Conservation (phyloP, 2,113 vertebrate genomes). For the Brachyhypopomus gauderio region DNA sequence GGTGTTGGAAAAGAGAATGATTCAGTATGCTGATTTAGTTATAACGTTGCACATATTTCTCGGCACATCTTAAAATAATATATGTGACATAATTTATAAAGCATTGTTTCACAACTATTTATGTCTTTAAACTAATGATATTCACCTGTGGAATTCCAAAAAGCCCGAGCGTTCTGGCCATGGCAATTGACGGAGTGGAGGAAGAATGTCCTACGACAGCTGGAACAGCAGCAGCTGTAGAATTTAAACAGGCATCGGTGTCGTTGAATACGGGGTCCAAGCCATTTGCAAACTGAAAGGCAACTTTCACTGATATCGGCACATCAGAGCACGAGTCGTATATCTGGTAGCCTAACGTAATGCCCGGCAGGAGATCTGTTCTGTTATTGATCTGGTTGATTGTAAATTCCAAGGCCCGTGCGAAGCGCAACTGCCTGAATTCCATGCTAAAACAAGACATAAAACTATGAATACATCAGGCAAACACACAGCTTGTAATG, state of each 20-base stretch:
- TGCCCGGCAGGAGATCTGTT: constrained; percentile 61
- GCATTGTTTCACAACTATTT: too few species aligned
- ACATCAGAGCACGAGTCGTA: constrained; percentile 67
- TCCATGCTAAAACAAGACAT: constrained; percentile 56
- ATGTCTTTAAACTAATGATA: neutral
- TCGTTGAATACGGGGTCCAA: constrained; percentile 39
- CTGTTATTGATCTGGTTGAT: constrained; percentile 74
- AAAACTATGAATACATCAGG: too few species aligned
- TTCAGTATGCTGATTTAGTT: too few species aligned
- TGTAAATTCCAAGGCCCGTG: constrained; percentile 66
- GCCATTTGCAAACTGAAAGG: constrained; percentile 64
- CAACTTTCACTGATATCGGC: constrained; percentile 51
- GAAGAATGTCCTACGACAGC: constrained; percentile 66
- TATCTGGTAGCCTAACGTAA: constrained; percentile 68
- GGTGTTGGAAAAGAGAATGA: neutral
- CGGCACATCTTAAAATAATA: too few species aligned
- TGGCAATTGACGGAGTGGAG: constrained; percentile 68
- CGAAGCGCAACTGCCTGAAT: constrained; percentile 62
- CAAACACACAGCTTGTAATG: neutral
- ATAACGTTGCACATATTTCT: too few species aligned
- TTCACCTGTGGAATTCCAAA: constrained; percentile 68
- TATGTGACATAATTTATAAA: too few species aligned
- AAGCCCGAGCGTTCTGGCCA: constrained; percentile 61
- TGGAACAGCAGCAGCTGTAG: constrained; percentile 40
- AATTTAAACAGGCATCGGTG: constrained; percentile 35